Evolutionary conservation across 2,113 vertebrate genomes (phyloP).

Genomic region (Ellobius talpinus): DNA sequence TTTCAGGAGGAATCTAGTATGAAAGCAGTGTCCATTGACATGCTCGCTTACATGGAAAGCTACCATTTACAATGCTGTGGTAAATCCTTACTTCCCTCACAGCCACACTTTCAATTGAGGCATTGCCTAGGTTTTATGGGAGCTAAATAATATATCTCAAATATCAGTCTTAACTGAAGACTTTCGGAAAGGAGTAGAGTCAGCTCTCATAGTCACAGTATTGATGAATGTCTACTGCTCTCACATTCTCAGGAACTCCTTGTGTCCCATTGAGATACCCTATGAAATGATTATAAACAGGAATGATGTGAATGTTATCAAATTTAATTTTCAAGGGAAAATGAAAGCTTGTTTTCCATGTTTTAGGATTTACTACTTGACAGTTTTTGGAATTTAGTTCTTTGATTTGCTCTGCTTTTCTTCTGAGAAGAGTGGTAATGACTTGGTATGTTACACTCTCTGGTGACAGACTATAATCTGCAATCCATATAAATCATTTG

Average conservation of each 20-base stretch:
- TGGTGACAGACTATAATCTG: neutral
- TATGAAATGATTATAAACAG: neutral
- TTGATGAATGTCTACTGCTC: neutral
- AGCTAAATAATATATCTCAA: neutral
- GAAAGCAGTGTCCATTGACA: neutral
- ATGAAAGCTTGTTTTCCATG: neutral
- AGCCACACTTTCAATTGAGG: neutral
- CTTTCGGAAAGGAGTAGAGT: neutral
- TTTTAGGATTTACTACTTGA: neutral
- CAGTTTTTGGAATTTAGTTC: neutral
- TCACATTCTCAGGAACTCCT: neutral
- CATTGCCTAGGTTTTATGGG: neutral
- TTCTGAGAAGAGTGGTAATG: neutral
- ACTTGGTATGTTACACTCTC: neutral
- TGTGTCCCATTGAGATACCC: neutral
- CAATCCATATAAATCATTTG: neutral
- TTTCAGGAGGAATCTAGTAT: neutral
- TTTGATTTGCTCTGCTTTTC: neutral
- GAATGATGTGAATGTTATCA: neutral
- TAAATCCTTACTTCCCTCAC: neutral
- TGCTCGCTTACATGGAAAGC: neutral
- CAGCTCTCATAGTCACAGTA: neutral
- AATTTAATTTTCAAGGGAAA: slow-evolving; percentile 30
- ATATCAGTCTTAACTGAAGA: neutral
- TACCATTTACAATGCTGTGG: neutral